A percentile compares a stretch with the other conserved stretches of the same genome.
Conservation (phyloP, 2,113 vertebrate genomes). For the Odontesthes bonariensis region DNA sequence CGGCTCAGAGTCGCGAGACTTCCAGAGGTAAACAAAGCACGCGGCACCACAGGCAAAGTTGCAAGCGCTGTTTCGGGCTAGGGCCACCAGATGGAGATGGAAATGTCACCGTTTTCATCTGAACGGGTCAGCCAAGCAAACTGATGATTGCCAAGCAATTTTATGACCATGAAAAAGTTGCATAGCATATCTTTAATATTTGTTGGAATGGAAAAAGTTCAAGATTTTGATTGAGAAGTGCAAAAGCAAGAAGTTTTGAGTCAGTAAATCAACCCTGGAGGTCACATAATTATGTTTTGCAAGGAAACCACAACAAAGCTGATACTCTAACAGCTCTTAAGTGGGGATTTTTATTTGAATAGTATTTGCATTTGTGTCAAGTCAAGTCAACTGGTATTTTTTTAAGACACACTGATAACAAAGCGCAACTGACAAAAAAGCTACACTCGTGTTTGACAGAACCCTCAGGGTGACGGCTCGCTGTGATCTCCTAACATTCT, state of each 20-base stretch:
- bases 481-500: background rate
- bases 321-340: background rate
- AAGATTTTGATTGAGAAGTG: background rate
- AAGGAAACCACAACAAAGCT: background rate
- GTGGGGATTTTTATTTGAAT: background rate
- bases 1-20: no score
- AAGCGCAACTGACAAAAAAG: background rate
- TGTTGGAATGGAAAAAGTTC: no score
- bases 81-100: no score
- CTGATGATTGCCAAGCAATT: no score
- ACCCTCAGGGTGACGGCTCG: background rate
- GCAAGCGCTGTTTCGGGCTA: no score
- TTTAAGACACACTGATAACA: background rate
- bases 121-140: no score
- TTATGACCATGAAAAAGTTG: no score
- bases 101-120: no score
- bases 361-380: background rate
- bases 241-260: background rate
- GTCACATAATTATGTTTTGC: background rate
- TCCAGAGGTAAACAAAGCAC: no score
- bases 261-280: slow-evolving; percentile 1
- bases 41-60: no score
- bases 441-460: background rate
- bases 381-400: background rate
- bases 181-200: no score